Conservation (phyloP, 1,140 invertebrate species). For the Mya arenaria region DNA sequence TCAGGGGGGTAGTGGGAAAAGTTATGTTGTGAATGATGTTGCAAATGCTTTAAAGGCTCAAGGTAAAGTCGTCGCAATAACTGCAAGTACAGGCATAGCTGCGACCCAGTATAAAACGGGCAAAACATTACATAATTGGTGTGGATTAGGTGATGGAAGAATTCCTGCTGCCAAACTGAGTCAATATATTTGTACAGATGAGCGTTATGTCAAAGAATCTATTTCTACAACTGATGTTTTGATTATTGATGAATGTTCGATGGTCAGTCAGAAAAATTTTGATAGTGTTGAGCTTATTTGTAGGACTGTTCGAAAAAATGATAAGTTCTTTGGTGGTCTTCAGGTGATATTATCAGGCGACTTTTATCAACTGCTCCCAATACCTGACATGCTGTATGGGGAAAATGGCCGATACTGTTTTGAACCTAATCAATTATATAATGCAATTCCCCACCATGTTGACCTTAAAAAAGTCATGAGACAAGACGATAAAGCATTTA, state of each 20-base stretch:
- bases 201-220: neutral
- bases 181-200: neutral
- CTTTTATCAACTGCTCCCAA: neutral
- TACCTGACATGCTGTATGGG: neutral
- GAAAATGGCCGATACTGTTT: conserved; percentile 7
- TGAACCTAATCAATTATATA: neutral
- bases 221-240: no score
- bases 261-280: no score
- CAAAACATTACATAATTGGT: conserved; percentile 7
- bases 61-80: no score
- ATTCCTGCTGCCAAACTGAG: no score
- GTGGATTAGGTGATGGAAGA: no score
- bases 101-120: neutral
- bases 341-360: neutral
- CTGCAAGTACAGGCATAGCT: no score
- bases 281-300: no score
- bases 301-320: neutral
- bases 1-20: neutral
- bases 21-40: neutral
- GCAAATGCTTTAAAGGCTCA: neutral
- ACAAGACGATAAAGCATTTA: neutral
- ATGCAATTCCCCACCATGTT: neutral
- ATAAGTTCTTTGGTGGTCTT: neutral
- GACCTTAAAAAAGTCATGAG: neutral
- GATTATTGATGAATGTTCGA: neutral